Percentiles rank a stretch among this genome's conserved stretches.
Conservation (phyloP, 2,888 invertebrate genomes). For the Machimus rusticus region DNA sequence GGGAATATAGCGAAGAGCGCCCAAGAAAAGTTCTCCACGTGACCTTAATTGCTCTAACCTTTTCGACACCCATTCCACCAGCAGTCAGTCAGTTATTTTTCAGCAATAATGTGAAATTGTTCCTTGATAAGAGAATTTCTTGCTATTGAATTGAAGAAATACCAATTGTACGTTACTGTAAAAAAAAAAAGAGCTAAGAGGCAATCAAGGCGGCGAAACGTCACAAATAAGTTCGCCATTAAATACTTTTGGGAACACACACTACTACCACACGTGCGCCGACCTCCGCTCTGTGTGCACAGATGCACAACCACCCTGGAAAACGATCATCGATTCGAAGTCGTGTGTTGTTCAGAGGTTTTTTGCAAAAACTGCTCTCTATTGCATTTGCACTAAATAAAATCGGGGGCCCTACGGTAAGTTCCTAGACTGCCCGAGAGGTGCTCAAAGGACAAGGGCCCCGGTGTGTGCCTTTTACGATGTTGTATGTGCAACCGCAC, state of each 20-base stretch:
- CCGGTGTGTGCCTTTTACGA: neutral
- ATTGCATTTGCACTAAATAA: neutral
- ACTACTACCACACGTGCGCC: neutral
- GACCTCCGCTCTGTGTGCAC: neutral
- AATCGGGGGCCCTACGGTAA: neutral
- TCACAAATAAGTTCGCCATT: constrained; percentile 23
- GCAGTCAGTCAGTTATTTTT: neutral
- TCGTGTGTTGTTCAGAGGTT: neutral
- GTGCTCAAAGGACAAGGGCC: neutral
- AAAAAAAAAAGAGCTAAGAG: neutral
- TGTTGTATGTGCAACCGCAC: neutral
- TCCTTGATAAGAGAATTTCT: neutral
- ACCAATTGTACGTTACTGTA: neutral
- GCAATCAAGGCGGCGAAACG: constrained; percentile 5
- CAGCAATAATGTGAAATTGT: neutral
- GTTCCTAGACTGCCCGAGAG: neutral
- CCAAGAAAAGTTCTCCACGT: constrained; percentile 9
- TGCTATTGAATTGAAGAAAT: neutral
- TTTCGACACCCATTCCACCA: neutral
- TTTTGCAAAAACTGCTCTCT: neutral
- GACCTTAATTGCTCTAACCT: constrained; percentile 11
- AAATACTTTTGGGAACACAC: constrained; percentile 8
- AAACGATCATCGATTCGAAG: neutral
- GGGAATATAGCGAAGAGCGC: neutral
- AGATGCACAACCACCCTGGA: neutral